These are phyloP conservation scores for Brachionus sp. DNA, from an alignment of 1,140 invertebrate genomes.

Conservation along the genomic window DNA sequence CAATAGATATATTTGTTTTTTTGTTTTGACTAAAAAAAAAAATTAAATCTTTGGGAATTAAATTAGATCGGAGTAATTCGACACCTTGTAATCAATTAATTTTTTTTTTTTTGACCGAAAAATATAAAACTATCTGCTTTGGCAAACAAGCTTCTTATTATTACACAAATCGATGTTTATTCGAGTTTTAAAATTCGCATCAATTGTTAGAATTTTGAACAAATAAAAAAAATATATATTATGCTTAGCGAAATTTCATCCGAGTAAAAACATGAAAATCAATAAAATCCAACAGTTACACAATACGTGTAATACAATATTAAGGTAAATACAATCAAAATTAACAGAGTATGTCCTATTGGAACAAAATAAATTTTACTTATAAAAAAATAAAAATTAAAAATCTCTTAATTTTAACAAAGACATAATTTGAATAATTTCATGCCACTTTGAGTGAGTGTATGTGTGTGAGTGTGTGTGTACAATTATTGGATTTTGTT, in stretches of 20 bases:
- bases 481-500: constrained; percentile 4
- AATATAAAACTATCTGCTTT: too few relatives aligned
- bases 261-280: background rate
- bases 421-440: background rate
- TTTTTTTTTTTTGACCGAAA: too few relatives aligned
- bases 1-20: too few relatives aligned
- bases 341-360: background rate
- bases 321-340: background rate
- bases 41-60: too few relatives aligned
- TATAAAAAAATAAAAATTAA: background rate
- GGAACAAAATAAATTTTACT: background rate
- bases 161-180: background rate
- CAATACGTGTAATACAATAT: background rate
- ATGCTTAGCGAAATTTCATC: background rate
- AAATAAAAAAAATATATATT: background rate
- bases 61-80: too few relatives aligned
- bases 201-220: background rate
- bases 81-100: too few relatives aligned
- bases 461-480: background rate
- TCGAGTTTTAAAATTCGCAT: background rate
- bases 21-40: too few relatives aligned
- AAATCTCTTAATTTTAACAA: background rate
- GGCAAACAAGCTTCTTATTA: background rate
- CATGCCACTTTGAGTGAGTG: background rate
- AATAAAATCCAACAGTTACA: background rate